Percentiles rank a stretch among this genome's conserved stretches.
phyloP scores from a whole-genome alignment of 2,888 invertebrate genomes.

The Watsonalla cultraria region DNA sequence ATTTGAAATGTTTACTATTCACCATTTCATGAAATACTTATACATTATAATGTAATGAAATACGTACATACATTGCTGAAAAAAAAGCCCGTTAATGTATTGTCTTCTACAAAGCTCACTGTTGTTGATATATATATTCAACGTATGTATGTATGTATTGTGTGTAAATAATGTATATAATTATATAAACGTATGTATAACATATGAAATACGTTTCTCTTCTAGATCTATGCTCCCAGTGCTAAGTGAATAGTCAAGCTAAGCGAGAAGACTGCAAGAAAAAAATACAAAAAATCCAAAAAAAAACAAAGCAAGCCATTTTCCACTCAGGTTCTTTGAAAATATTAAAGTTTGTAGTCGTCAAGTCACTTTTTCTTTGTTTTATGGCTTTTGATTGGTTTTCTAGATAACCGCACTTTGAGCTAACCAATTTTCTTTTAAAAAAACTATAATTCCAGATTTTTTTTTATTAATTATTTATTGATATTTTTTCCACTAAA shows the following conservation, averaged over 20 bases:
- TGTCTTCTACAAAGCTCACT: too few relatives aligned
- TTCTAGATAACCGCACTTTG: constrained; percentile 11
- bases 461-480: not conserved
- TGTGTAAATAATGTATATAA: not conserved
- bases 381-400: constrained; percentile 25
- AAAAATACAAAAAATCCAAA: constrained; percentile 33
- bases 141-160: too few relatives aligned
- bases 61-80: too few relatives aligned
- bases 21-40: too few relatives aligned
- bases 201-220: constrained; percentile 32
- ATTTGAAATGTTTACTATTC: too few relatives aligned
- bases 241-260: constrained; percentile 85
- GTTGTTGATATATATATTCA: too few relatives aligned
- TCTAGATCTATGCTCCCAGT: constrained; percentile 89
- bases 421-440: not conserved
- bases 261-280: constrained; percentile 74
- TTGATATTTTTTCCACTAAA: too few relatives aligned
- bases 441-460: not conserved
- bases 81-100: too few relatives aligned
- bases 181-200: too few relatives aligned
- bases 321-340: constrained; percentile 60
- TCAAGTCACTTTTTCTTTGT: constrained; percentile 17
- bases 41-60: too few relatives aligned
- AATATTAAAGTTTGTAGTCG: constrained; percentile 57
- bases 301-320: constrained; percentile 45